Evolutionary conservation across 2,113 vertebrate genomes (phyloP).

Genomic region (Pterocles gutturalis): DNA sequence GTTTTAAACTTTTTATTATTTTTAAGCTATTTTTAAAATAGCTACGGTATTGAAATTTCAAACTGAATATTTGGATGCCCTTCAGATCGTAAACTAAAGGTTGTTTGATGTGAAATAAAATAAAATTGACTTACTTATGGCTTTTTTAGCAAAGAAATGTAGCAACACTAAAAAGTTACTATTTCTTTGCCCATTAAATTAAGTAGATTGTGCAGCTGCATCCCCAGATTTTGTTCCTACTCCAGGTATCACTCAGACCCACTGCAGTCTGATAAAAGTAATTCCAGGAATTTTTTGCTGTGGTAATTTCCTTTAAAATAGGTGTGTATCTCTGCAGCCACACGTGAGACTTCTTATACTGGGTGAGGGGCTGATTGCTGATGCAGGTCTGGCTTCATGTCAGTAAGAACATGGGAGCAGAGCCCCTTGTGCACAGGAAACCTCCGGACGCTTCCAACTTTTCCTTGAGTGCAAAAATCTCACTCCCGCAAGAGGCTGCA

Average conservation of each 20-base stretch:
- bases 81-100: neutral
- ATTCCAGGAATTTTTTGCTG: neutral
- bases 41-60: neutral
- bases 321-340: neutral
- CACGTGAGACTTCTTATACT: neutral
- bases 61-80: neutral
- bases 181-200: neutral
- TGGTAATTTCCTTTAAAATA: neutral
- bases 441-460: neutral
- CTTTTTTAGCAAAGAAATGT: neutral
- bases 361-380: neutral
- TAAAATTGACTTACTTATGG: neutral
- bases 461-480: neutral
- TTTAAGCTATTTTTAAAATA: slow-evolving; percentile 3
- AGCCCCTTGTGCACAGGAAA: neutral
- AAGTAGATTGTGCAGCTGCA: neutral
- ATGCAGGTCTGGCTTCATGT: neutral
- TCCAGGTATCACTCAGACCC: neutral
- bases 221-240: neutral
- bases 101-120: neutral
- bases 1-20: neutral
- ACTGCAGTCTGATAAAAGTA: neutral
- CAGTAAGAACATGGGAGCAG: neutral
- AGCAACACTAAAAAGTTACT: neutral
- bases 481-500: neutral